Evolutionary conservation across 2,797 vertebrate genomes (phyloP).

Genomic region (Eulemur albifrons): DNA sequence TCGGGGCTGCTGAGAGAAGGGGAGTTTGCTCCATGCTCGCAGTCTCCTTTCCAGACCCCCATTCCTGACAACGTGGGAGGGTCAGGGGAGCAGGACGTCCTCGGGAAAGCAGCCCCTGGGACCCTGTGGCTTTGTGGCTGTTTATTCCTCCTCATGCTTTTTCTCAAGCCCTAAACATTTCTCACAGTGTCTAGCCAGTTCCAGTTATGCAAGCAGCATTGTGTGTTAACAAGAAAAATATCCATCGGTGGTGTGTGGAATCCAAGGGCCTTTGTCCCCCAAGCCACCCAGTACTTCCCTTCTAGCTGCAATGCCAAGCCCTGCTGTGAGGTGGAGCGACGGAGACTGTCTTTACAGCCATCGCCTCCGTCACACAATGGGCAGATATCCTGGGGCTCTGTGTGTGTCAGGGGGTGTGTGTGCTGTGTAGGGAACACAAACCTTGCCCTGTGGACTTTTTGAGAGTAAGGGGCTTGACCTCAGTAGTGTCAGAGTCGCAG

Average conservation of each 20-base stretch:
- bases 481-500: background rate
- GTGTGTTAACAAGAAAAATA: slow-evolving; percentile 72
- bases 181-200: slow-evolving; percentile 69
- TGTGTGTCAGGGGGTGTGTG: accelerated
- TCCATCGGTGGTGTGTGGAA: background rate
- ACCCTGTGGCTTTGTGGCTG: slow-evolving; percentile 72
- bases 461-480: background rate
- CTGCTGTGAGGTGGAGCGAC: background rate
- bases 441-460: background rate
- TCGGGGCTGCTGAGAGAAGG: background rate
- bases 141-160: slow-evolving; percentile 66
- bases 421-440: background rate
- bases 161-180: slow-evolving; percentile 65
- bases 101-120: slow-evolving; percentile 51
- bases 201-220: slow-evolving; percentile 61
- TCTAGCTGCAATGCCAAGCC: slow-evolving; percentile 2
- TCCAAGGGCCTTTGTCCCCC: slow-evolving; percentile 55
- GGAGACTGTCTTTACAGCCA: background rate
- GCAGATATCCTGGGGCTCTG: background rate
- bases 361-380: background rate
- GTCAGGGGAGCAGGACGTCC: background rate
- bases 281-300: slow-evolving; percentile 56
- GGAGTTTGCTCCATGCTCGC: background rate
- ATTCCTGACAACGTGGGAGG: slow-evolving; percentile 39
- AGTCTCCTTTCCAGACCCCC: slow-evolving; percentile 33